A percentile compares a stretch with the other conserved stretches of the same genome.
These are phyloP conservation scores for Omphaloscelis lunosa DNA, from an alignment of 2,888 invertebrate genomes.

Conservation along the genomic window DNA sequence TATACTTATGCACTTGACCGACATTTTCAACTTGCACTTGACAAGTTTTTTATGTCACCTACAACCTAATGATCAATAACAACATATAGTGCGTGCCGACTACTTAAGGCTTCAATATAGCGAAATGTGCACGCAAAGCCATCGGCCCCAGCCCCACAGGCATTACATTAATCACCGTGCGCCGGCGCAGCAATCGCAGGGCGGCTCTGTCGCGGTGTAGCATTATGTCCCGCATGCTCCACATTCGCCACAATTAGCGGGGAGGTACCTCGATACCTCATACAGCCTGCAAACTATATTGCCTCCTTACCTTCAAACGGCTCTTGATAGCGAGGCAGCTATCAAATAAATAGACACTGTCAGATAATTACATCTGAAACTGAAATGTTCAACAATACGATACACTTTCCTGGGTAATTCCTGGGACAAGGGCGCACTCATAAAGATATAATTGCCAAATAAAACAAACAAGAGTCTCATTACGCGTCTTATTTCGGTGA, in stretches of 20 bases:
- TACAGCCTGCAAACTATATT: conserved; percentile 55
- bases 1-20: conserved; percentile 24
- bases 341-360: conserved; percentile 38
- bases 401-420: not conserved
- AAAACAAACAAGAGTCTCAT: conserved; percentile 51
- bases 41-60: conserved; percentile 70
- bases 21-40: conserved; percentile 51
- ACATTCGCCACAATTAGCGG: conserved; percentile 79
- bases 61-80: conserved; percentile 65
- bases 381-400: conserved; percentile 23
- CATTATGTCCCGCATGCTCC: conserved; percentile 86
- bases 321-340: conserved; percentile 38
- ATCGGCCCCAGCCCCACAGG: conserved; percentile 72
- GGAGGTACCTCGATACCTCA: conserved; percentile 66
- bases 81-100: conserved; percentile 75
- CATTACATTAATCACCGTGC: conserved; percentile 74
- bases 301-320: conserved; percentile 50
- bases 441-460: conserved; percentile 40
- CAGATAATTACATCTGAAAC: conserved; percentile 23
- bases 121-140: conserved; percentile 72
- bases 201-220: conserved; percentile 68
- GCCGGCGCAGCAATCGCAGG: conserved; percentile 66
- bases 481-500: conserved; percentile 31
- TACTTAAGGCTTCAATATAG: conserved; percentile 71
- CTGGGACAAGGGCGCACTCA: not conserved